Base-by-base conservation (phyloP, 23 tunicate genomes). In the Trididemnum clinides region DNA sequence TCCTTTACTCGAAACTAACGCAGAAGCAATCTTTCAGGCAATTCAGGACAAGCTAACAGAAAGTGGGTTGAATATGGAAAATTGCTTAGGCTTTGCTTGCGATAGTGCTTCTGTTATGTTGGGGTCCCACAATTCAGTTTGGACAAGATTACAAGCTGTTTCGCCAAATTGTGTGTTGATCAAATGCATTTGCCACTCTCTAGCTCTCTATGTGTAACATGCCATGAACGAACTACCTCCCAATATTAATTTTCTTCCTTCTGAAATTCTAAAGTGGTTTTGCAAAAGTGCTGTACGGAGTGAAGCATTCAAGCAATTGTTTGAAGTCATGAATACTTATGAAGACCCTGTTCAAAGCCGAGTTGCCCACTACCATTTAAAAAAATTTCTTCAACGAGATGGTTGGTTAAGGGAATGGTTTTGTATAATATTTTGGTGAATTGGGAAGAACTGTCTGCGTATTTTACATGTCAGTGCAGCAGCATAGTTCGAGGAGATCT, bases 91-190 rank as follows among this genome's bases (percentile, higher is more conserved):
- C 18, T 75, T 75, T 75, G 36, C 84, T 28, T 79, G 64, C 19
- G 59, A 64, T 64, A 59, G 86, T 34, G 78, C 86, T 28, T 82
- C 86, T 25, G 32, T 4, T 25, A 82, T 82, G 86, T 33, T 82
- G 33, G 86, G 86, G 28, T 82, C 72, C 63, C 51, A 82, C 86
- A 82, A 82, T 64, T 82, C 86, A 6, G 86, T 82, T 36, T 64
- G 77, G 77, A 62, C 63, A 7, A 64, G 86, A 64, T 6, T 79
- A 15, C 63, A 49, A 65, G 86, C 22, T 30, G 28, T 81, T 26
- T 33, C 85, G 5, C 85, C 85, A 19, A 5, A 20, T 10, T 81
- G 75, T 64, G 54, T 33, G 20, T 59, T 39, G 57, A n/a, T n/a
- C n/a, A n/a, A n/a, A n/a, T n/a, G n/a, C n/a, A n/a, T n/a, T n/a